Conservation (phyloP, 2,888 invertebrate genomes). For the Clepsis dumicolana region DNA sequence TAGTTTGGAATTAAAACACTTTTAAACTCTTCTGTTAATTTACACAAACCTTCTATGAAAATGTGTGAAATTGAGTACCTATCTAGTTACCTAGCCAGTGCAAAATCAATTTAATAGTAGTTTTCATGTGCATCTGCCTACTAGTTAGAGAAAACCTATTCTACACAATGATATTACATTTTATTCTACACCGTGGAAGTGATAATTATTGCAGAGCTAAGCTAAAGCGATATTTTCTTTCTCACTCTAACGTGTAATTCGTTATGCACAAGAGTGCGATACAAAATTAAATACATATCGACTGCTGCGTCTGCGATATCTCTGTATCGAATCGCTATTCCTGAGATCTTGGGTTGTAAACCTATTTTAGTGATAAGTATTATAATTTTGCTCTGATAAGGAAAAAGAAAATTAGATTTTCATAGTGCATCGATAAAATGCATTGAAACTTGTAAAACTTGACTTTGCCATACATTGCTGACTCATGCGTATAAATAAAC, state of each 20-base stretch:
- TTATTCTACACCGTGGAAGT: not conserved
- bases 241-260: not conserved
- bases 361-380: not conserved
- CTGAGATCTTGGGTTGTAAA: not conserved
- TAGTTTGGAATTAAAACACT: too few relatives aligned
- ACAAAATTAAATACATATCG: not conserved
- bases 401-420: constrained; percentile 29
- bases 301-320: not conserved
- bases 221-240: not conserved
- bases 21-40: not conserved
- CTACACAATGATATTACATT: not conserved
- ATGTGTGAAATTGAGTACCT: not conserved
- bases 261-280: not conserved
- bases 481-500: constrained; percentile 5
- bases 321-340: not conserved
- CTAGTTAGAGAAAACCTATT: too few relatives aligned
- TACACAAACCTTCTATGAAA: not conserved
- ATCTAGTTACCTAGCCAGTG: too few relatives aligned
- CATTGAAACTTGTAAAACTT: constrained; percentile 2
- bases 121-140: not conserved
- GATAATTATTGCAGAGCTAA: too few relatives aligned
- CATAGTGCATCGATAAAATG: constrained; percentile 28
- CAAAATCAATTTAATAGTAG: constrained; percentile 5
- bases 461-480: constrained; percentile 3
- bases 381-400: constrained; percentile 27